Base-by-base conservation (phyloP, 2,888 invertebrate genomes). In the Drosophila quinaria region DNA sequence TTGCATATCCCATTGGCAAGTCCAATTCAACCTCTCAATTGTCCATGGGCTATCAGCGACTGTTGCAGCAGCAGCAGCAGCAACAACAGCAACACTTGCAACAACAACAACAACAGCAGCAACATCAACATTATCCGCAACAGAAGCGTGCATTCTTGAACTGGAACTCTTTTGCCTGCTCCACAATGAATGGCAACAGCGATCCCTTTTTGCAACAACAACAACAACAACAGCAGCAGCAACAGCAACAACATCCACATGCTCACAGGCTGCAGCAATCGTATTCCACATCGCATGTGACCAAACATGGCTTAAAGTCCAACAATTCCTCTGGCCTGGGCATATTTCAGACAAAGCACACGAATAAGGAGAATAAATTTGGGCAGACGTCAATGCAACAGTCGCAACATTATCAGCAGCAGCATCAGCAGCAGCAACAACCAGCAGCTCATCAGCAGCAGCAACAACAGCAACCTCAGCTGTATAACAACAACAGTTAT, bases 1-100 rank as follows among this genome's bases (percentile, higher is more conserved):
- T 81, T 51, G 83, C 65, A 29, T 91, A 87, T 78, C 91, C 92
- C 33, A 90, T 92, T 35, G 91, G 90, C 17, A 92, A 92, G 78
- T 92, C 92, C 2, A 92, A 87, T 67, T 93, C 93, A 15, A 91
- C 93, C n/a, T 92, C 92, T 11, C 92, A 91, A 79, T 81, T 92
- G 58, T 91, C 91, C 35, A 85, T 91, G 81, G 88, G 89, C 62
- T 91, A 92, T 58, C 85, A 90, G 19, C 81, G 87, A 54, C 55
- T 89, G 58, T 80, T 91, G 65, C 90, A 86, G 4, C 91, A 90
- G 39, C 80, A 61, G 3, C n/a, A n/a, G 4, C 91, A 90, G 35
- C 80, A 60, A 4, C 91, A 90, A 35, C 80, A 61, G 4, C 74
- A 79, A 1, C 75, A 72, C 0, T 67, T 74, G 2, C 75, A 80